These are phyloP conservation scores for Lithophane ornitopus DNA, from an alignment of 2,888 invertebrate genomes.

Conservation along the genomic window DNA sequence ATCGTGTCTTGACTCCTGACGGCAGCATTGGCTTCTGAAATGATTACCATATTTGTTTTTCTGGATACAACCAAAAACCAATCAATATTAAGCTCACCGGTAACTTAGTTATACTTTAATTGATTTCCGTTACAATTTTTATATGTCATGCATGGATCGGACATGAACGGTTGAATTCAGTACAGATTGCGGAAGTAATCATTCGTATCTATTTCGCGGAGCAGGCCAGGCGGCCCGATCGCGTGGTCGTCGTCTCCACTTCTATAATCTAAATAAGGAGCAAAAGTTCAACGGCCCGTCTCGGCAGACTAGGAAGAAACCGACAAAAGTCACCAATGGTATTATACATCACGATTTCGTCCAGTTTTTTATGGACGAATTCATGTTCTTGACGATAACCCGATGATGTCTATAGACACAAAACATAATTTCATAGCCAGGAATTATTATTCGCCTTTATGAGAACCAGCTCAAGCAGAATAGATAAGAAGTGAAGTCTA, in stretches of 20 bases:
- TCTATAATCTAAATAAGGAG: slow-evolving; percentile 90
- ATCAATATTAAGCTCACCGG: background rate
- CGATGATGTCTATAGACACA: slow-evolving; percentile 4
- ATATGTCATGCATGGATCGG: slow-evolving; percentile 2
- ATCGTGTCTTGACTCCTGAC: slow-evolving; percentile 1
- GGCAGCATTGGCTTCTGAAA: background rate
- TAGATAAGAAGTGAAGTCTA: background rate
- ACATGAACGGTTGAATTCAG: slow-evolving; percentile 69
- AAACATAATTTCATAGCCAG: background rate
- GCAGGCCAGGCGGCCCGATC: slow-evolving; percentile 79
- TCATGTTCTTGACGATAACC: slow-evolving; percentile 24
- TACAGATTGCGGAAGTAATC: slow-evolving; percentile 85
- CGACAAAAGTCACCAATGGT: slow-evolving; percentile 77
- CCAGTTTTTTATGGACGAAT: slow-evolving; percentile 43
- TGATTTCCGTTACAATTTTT: background rate
- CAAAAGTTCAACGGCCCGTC: slow-evolving; percentile 89
- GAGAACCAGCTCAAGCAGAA: background rate
- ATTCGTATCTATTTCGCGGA: slow-evolving; percentile 84
- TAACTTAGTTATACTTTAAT: background rate
- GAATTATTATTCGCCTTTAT: background rate
- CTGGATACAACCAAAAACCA: background rate
- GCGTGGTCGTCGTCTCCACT: slow-evolving; percentile 87
- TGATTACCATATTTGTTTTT: background rate
- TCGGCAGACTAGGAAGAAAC: slow-evolving; percentile 82
- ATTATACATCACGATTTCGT: slow-evolving; percentile 56